These are phyloP conservation scores for Zootoca vivipara DNA, from an alignment of 2,113 vertebrate genomes.

Conservation along the genomic window DNA sequence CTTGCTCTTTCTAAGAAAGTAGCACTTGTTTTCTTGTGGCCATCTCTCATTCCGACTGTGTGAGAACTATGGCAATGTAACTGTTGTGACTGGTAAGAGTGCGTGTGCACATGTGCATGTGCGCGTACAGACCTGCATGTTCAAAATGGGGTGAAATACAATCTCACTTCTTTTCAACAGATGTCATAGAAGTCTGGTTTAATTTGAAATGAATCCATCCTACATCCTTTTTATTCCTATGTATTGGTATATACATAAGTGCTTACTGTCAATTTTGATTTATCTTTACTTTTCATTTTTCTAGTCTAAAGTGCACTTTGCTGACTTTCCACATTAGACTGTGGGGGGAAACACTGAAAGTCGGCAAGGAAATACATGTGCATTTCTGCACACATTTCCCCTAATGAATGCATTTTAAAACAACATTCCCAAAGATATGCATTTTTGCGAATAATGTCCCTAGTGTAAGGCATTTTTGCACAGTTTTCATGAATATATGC, in stretches of 20 bases:
- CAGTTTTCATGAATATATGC: too few species aligned
- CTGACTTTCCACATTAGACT: too few species aligned
- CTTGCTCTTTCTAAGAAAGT: slow-evolving; percentile 33
- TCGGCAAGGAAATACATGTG: too few species aligned
- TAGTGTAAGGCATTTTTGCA: too few species aligned
- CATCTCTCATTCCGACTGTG: slow-evolving; percentile 15
- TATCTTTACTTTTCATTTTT: too few species aligned
- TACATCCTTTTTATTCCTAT: neutral
- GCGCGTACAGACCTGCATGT: neutral
- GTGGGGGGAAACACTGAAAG: too few species aligned
- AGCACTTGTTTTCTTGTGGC: neutral
- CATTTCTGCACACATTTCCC: too few species aligned
- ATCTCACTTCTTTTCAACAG: neutral
- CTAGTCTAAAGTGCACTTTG: too few species aligned
- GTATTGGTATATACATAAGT: neutral
- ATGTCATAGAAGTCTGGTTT: neutral
- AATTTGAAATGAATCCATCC: neutral
- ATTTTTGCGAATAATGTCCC: too few species aligned
- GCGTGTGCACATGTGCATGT: neutral
- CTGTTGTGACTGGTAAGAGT: neutral
- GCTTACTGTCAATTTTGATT: too few species aligned
- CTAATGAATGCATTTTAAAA: too few species aligned
- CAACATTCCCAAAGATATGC: too few species aligned
- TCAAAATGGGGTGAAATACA: neutral
- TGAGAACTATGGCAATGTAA: neutral